Evolutionary conservation across 2,888 invertebrate species (phyloP).

Genomic region (Druceiella hillmani): DNA sequence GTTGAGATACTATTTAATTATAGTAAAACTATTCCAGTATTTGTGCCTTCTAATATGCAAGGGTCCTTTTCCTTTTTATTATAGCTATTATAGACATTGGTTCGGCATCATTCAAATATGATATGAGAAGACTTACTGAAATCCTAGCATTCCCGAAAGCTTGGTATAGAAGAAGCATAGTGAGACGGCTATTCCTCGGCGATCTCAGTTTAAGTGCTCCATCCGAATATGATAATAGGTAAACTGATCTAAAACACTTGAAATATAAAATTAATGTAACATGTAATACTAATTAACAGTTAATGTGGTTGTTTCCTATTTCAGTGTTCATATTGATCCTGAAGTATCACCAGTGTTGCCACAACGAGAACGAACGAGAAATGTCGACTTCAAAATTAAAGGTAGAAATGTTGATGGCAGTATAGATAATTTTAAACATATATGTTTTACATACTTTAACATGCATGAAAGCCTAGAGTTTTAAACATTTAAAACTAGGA

Average conservation of each 20-base stretch:
- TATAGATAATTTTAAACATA: too few species aligned
- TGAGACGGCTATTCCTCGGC: slow-evolving; percentile 86
- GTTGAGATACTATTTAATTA: too few species aligned
- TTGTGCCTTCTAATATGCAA: slow-evolving; percentile 6
- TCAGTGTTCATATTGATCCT: too few species aligned
- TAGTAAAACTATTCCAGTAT: slow-evolving; percentile 1
- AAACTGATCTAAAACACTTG: too few species aligned
- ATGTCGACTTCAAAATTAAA: slow-evolving; percentile 39
- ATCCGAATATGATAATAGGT: slow-evolving; percentile 21
- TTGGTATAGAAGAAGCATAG: slow-evolving; percentile 95
- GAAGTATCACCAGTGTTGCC: slow-evolving; percentile 42
- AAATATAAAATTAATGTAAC: too few species aligned
- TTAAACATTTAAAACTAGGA: too few species aligned
- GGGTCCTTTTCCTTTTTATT: slow-evolving; percentile 16
- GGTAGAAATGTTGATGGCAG: too few species aligned
- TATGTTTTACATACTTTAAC: too few species aligned
- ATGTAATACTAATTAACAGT: too few species aligned
- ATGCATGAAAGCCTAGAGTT: too few species aligned
- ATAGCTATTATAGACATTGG: slow-evolving; percentile 93
- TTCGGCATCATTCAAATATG: slow-evolving; percentile 95
- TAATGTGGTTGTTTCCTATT: too few species aligned
- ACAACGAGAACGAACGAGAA: slow-evolving; percentile 43
- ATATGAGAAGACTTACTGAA: slow-evolving; percentile 95
- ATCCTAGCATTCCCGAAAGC: slow-evolving; percentile 97
- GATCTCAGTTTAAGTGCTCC: slow-evolving; percentile 66